A percentile compares a stretch with the other conserved stretches of the same genome.
These are phyloP conservation scores for Lepidochrysops patricia DNA, from an alignment of 2,888 invertebrate species.

Conservation along the genomic window DNA sequence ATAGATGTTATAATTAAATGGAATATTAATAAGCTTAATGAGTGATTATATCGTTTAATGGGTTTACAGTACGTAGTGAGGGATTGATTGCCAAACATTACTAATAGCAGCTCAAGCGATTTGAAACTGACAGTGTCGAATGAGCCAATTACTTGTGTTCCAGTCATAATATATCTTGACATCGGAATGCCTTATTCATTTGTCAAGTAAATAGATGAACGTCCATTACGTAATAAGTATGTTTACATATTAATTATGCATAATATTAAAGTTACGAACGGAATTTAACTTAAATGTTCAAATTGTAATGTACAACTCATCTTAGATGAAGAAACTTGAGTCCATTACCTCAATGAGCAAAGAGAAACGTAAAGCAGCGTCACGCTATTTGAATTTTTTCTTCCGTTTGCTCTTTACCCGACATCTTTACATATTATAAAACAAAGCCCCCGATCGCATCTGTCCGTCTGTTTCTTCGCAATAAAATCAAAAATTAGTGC, in stretches of 20 bases:
- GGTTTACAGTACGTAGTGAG: constrained; percentile 7
- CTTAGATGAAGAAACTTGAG: no score
- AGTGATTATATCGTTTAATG: not conserved
- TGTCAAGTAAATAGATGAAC: constrained; percentile 5
- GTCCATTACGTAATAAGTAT: not conserved
- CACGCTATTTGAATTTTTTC: no score
- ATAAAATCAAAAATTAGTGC: no score
- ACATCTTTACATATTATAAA: no score
- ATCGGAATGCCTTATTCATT: constrained; percentile 14
- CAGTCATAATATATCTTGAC: constrained; percentile 11
- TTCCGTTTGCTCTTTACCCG: no score
- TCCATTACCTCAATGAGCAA: no score
- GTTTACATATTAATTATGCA: not conserved
- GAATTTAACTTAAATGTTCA: no score
- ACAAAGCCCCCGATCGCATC: no score
- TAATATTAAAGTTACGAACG: not conserved
- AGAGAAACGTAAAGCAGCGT: no score
- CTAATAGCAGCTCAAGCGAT: constrained; percentile 26
- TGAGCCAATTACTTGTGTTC: constrained; percentile 24
- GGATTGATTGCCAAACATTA: constrained; percentile 17
- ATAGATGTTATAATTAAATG: not conserved
- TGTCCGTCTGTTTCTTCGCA: no score
- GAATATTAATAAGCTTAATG: not conserved
- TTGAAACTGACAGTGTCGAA: constrained; percentile 27
- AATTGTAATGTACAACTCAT: no score